Conservation (phyloP, 2,797 vertebrate genomes). For the Pseudomugil gertrudae region DNA sequence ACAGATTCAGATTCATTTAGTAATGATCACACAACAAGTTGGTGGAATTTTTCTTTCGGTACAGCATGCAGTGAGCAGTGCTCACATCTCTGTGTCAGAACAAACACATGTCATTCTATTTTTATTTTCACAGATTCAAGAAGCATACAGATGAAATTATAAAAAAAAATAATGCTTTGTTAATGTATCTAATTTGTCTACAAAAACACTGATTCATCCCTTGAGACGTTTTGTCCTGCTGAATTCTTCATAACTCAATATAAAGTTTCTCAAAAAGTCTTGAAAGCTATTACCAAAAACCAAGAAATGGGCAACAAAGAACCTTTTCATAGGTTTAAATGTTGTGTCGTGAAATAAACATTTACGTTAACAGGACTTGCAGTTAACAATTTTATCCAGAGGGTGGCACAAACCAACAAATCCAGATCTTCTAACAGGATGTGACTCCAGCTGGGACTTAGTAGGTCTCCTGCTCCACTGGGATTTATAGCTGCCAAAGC, state of each 20-base stretch:
- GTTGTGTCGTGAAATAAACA: neutral
- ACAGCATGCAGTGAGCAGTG: no score
- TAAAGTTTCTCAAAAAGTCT: neutral
- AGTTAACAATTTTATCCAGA: constrained; percentile 59
- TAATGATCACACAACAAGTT: no score
- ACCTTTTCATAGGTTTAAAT: neutral
- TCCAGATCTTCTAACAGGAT: constrained; percentile 40
- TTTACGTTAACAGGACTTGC: neutral
- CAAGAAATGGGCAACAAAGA: neutral
- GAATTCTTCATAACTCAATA: neutral
- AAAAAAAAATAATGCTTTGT: no score
- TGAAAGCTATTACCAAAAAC: neutral
- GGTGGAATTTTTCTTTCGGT: no score
- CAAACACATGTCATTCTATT: no score
- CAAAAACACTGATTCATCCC: neutral
- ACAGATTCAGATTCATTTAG: no score
- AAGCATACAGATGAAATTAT: no score
- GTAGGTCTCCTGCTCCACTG: constrained; percentile 46
- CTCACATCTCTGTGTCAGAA: no score
- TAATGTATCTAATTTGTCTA: no score
- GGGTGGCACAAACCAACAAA: constrained; percentile 64
- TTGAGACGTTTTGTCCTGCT: no score
- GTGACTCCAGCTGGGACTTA: constrained; percentile 55
- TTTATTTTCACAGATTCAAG: no score
- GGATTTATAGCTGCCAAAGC: constrained; percentile 61